phyloP scores from a whole-genome alignment of 2,888 invertebrate species.

The Epistrophe grossulariae region DNA sequence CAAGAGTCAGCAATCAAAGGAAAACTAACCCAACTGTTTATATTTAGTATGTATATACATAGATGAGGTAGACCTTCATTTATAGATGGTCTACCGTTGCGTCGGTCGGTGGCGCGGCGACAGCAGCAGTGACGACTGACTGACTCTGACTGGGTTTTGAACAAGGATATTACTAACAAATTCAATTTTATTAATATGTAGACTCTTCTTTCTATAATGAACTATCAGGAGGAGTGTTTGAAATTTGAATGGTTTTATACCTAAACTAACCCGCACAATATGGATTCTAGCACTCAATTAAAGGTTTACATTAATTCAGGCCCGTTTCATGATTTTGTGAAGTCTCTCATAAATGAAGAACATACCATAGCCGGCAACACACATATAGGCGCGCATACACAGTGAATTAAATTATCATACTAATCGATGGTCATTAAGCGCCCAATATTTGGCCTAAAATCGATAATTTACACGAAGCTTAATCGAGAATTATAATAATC shows the following conservation, averaged over 20 bases:
- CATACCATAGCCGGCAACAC: constrained; percentile 1
- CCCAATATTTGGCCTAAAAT: constrained; percentile 72
- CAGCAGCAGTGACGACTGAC: background rate
- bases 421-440: constrained; percentile 74
- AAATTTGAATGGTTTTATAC: background rate
- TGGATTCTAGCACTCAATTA: constrained; percentile 62
- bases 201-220: constrained; percentile 8
- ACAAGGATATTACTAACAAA: constrained; percentile 30
- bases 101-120: background rate
- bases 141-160: constrained; percentile 12
- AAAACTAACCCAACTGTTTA: constrained; percentile 43
- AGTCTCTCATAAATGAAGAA: constrained; percentile 16
- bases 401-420: constrained; percentile 75
- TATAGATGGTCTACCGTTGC: constrained; percentile 12
- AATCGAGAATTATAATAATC: constrained; percentile 75
- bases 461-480: constrained; percentile 73
- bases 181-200: constrained; percentile 1
- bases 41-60: background rate
- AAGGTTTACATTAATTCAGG: constrained; percentile 69
- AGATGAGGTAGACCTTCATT: constrained; percentile 31
- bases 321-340: constrained; percentile 51
- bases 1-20: constrained; percentile 52
- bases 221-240: background rate
- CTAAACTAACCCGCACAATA: constrained; percentile 25
- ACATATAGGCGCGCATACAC: background rate